Percentiles rank a stretch among this genome's conserved stretches.
Conservation (phyloP, 1,140 invertebrate genomes). For the Berghia stephanieae region DNA sequence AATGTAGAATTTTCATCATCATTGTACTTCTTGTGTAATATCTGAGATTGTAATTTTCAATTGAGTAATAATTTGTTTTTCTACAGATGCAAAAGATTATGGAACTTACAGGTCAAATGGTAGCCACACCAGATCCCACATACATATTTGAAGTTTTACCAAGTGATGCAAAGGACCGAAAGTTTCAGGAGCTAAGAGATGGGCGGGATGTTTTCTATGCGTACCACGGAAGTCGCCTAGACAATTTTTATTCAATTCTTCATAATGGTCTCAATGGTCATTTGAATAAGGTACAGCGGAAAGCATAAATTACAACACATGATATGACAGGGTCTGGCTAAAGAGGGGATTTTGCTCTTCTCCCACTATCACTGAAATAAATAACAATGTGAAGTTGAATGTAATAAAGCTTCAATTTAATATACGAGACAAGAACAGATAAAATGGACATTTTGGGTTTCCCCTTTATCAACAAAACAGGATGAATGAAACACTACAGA, state of each 20-base stretch:
- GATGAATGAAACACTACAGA: too few species aligned
- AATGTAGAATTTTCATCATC: too few species aligned
- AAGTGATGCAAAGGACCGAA: conserved; percentile 47
- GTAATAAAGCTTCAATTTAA: too few species aligned
- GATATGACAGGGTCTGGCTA: too few species aligned
- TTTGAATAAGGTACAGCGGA: conserved; percentile 82
- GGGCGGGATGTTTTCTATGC: conserved; percentile 74
- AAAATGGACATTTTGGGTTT: too few species aligned
- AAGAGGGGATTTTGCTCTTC: too few species aligned
- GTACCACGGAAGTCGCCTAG: conserved; percentile 81
- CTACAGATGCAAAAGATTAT: conserved; percentile 55
- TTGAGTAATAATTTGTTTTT: conserved; percentile 5
- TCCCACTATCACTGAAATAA: too few species aligned
- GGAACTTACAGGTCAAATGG: conserved; percentile 64
- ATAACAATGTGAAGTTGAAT: too few species aligned
- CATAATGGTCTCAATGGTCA: conserved; percentile 81
- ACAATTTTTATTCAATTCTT: conserved; percentile 84
- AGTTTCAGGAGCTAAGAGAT: conserved; percentile 61
- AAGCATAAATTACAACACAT: too few species aligned
- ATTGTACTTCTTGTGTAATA: too few species aligned
- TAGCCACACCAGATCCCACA: conserved; percentile 54
- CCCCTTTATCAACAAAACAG: too few species aligned
- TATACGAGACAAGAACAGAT: too few species aligned
- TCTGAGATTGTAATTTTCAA: background rate
- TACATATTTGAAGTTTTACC: conserved; percentile 64